phyloP scores from a whole-genome alignment of 1,140 invertebrate genomes.

The Ruditapes philippinarum region DNA sequence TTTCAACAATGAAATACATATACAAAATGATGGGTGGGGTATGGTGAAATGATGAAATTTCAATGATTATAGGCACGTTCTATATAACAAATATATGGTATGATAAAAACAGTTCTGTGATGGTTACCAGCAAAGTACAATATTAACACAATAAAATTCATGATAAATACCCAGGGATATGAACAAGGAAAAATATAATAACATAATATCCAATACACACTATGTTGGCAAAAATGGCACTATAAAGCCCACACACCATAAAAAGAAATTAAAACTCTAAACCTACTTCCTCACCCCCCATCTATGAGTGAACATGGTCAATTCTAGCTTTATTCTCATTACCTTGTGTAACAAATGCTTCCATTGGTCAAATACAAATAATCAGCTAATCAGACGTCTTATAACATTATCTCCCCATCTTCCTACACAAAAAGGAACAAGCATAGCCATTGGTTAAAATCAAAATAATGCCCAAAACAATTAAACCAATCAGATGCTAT shows the following conservation, averaged over 20 bases:
- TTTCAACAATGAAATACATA: conserved; percentile 3
- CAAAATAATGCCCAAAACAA: no score
- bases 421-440: no score
- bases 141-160: conserved; percentile 13
- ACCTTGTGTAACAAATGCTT: no score
- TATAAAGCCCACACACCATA: conserved; percentile 33
- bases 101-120: background rate
- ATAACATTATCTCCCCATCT: no score
- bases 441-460: no score
- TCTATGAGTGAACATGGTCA: background rate
- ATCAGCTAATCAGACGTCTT: no score
- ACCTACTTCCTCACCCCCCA: background rate
- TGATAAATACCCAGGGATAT: conserved; percentile 49
- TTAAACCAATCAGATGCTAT: no score
- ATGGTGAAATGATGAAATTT: background rate
- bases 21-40: conserved; percentile 15
- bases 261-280: background rate
- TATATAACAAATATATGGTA: background rate
- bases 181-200: background rate
- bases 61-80: background rate
- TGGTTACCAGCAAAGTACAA: conserved; percentile 11
- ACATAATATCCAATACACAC: conserved; percentile 15
- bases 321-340: no score
- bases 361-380: no score
- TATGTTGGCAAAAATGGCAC: conserved; percentile 50